Evolutionary conservation across 2,888 invertebrate genomes (phyloP).

Genomic region (Drosophila hawaiiensis): DNA sequence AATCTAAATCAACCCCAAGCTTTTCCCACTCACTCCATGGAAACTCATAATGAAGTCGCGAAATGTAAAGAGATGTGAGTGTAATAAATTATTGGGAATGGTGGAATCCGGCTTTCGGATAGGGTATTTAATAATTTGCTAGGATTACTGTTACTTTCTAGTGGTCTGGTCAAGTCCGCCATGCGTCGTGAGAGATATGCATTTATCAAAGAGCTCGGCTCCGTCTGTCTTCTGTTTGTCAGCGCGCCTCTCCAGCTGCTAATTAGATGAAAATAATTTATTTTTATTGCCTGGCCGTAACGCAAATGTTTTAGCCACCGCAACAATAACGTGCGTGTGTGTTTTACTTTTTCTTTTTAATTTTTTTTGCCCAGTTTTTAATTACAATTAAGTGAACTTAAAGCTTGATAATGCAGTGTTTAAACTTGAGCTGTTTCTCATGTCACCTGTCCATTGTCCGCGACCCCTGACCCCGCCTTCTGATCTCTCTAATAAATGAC

Average conservation of each 20-base stretch:
- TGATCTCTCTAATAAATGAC: constrained; percentile 32
- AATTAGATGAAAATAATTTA: constrained; percentile 73
- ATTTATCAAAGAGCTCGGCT: constrained; percentile 46
- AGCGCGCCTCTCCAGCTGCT: constrained; percentile 48
- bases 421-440: constrained; percentile 35
- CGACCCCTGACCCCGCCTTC: not conserved
- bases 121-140: constrained; percentile 4
- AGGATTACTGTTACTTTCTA: not conserved
- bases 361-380: constrained; percentile 43
- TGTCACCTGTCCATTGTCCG: constrained; percentile 36
- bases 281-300: constrained; percentile 65
- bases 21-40: no score
- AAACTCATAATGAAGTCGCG: no score
- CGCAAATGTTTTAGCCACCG: constrained; percentile 55
- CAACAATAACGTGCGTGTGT: constrained; percentile 40
- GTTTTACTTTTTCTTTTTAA: not conserved
- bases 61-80: not conserved
- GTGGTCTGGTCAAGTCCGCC: constrained; percentile 22
- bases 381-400: constrained; percentile 64
- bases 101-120: not conserved
- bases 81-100: not conserved
- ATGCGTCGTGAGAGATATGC: constrained; percentile 47
- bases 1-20: not conserved
- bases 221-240: constrained; percentile 20
- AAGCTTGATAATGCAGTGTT: constrained; percentile 39